Conservation (phyloP, 1,140 invertebrate species). For the Sminthurinus signatus region DNA sequence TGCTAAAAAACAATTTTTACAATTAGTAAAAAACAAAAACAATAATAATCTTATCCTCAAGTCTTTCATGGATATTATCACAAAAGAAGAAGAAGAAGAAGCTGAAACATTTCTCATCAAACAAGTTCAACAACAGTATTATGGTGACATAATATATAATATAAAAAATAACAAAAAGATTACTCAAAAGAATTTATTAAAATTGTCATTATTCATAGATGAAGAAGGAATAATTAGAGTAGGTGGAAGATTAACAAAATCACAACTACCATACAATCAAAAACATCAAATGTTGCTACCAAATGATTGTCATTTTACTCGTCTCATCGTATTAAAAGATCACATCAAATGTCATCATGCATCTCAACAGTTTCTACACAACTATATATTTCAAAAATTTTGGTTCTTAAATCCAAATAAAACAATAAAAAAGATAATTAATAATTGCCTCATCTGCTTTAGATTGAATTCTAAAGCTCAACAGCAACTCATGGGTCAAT, state of each 20-base stretch:
- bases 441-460: background rate
- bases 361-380: background rate
- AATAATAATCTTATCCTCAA: too few species aligned
- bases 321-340: background rate
- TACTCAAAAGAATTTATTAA: background rate
- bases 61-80: too few species aligned
- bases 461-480: background rate
- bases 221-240: background rate
- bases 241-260: background rate
- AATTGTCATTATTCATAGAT: background rate
- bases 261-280: background rate
- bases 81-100: background rate
- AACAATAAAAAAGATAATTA: background rate
- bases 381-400: background rate
- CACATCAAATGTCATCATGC: background rate
- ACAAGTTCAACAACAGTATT: background rate
- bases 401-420: background rate
- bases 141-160: background rate
- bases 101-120: background rate
- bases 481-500: background rate
- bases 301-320: background rate
- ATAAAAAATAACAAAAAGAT: background rate
- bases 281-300: conserved; percentile 12
- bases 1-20: too few species aligned
- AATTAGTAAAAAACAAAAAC: too few species aligned